Conservation (phyloP, 2,113 vertebrate species). For the Chaetorhynchus papuensis region DNA sequence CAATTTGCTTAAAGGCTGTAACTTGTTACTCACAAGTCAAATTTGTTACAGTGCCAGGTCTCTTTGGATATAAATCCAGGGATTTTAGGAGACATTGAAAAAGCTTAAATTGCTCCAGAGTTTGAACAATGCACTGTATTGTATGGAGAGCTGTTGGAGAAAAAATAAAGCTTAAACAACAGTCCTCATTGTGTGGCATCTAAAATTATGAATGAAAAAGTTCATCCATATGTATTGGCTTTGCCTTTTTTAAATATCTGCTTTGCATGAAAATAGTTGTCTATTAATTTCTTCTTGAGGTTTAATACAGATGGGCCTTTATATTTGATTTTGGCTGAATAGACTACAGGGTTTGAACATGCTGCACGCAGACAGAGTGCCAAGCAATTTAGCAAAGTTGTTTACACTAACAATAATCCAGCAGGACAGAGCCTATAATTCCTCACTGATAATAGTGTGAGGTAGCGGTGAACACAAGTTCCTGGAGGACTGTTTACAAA, state of each 20-base stretch:
- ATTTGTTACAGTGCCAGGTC: slow-evolving; percentile 55
- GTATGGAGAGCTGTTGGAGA: slow-evolving; percentile 44
- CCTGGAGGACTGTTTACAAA: slow-evolving; percentile 30
- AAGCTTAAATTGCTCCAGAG: slow-evolving; percentile 58
- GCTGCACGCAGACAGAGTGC: slow-evolving; percentile 38
- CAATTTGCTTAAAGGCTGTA: slow-evolving; percentile 66
- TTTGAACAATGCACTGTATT: slow-evolving; percentile 58
- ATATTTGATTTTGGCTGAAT: slow-evolving; percentile 45
- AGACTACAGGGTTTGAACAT: slow-evolving; percentile 23
- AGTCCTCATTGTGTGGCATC: slow-evolving; percentile 18
- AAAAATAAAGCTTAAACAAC: slow-evolving; percentile 35
- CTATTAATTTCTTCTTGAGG: slow-evolving; percentile 62
- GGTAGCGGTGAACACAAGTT: slow-evolving; percentile 18
- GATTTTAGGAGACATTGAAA: slow-evolving; percentile 67
- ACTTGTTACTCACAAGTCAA: slow-evolving; percentile 63
- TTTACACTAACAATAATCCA: slow-evolving; percentile 57
- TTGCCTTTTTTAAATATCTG: slow-evolving; percentile 52
- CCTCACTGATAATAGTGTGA: slow-evolving; percentile 38
- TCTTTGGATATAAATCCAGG: slow-evolving; percentile 68
- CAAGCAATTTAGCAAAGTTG: slow-evolving; percentile 51
- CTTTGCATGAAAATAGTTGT: slow-evolving; percentile 64
- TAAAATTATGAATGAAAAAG: slow-evolving; percentile 62
- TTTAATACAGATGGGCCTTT: slow-evolving; percentile 57
- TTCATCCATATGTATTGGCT: slow-evolving; percentile 48
- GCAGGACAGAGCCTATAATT: slow-evolving; percentile 39